Conservation (phyloP, 2,888 invertebrate genomes). For the Liopterus haemorrhoidalis region DNA sequence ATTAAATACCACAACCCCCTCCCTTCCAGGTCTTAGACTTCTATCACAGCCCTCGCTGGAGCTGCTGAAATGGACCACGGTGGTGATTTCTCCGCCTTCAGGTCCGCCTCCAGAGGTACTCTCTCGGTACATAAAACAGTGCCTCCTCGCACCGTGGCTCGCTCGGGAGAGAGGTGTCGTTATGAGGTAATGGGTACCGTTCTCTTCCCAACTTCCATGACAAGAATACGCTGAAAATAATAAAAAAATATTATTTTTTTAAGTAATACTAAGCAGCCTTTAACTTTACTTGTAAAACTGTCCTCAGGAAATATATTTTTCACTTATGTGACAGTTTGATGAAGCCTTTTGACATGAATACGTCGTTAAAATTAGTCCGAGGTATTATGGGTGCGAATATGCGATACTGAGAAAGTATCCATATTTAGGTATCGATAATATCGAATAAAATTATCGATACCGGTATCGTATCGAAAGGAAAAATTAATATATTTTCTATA, state of each 20-base stretch:
- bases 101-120: slow-evolving; percentile 43
- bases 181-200: slow-evolving; percentile 79
- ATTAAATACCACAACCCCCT: slow-evolving; percentile 61
- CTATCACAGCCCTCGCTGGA: slow-evolving; percentile 62
- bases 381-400: no score
- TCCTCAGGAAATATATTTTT: no score
- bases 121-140: slow-evolving; percentile 73
- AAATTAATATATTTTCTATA: no score
- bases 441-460: no score
- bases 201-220: slow-evolving; percentile 85
- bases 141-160: slow-evolving; percentile 60
- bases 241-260: slow-evolving; percentile 1
- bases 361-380: no score
- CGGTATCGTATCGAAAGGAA: no score
- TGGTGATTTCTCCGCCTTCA: slow-evolving; percentile 35
- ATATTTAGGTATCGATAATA: no score
- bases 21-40: slow-evolving; percentile 48
- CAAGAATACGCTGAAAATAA: slow-evolving; percentile 71
- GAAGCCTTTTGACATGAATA: no score
- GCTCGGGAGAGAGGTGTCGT: slow-evolving; percentile 66
- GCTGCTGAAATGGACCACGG: slow-evolving; percentile 52
- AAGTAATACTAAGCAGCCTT: no score
- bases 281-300: no score
- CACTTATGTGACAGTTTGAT: no score
- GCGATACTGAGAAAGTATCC: no score